A percentile compares a stretch with the other conserved stretches of the same genome.
Evolutionary conservation across 2,113 vertebrate genomes (phyloP).

Genomic region (Boleophthalmus pectinirostris): DNA sequence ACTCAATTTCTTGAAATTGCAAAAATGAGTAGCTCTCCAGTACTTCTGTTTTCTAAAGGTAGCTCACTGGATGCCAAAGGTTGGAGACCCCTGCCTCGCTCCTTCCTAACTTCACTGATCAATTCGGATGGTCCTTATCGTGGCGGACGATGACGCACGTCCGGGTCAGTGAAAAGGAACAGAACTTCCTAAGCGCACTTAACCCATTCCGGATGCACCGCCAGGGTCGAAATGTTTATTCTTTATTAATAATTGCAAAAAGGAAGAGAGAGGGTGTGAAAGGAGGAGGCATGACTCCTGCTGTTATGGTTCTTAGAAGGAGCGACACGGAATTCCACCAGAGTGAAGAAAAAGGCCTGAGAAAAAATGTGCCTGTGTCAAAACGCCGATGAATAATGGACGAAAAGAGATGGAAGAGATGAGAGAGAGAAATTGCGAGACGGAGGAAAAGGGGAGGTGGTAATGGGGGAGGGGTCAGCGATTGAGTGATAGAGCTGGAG

Average conservation of each 20-base stretch:
- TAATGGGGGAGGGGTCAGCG: background rate
- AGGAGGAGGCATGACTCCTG: slow-evolving; percentile 14
- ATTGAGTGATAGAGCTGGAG: slow-evolving; percentile 31
- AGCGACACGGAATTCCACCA: slow-evolving; percentile 11
- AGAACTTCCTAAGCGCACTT: no score
- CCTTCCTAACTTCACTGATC: no score
- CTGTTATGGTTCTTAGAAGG: slow-evolving; percentile 16
- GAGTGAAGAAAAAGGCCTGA: slow-evolving; percentile 36
- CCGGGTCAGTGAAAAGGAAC: no score
- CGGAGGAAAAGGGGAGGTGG: background rate
- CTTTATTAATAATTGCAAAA: background rate
- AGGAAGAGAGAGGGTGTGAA: slow-evolving; percentile 25
- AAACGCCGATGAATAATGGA: slow-evolving; percentile 57
- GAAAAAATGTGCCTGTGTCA: slow-evolving; percentile 40
- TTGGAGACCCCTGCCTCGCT: no score
- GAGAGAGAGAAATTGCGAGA: background rate
- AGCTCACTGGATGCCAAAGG: no score
- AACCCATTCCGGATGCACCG: no score
- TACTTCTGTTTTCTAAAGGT: no score
- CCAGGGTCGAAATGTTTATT: background rate
- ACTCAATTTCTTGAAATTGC: no score
- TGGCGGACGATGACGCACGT: no score
- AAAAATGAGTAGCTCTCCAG: no score
- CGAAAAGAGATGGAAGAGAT: slow-evolving; percentile 37
- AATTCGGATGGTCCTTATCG: no score